Conservation (phyloP, 2,113 vertebrate species). For the Actenoides lindsayi region DNA sequence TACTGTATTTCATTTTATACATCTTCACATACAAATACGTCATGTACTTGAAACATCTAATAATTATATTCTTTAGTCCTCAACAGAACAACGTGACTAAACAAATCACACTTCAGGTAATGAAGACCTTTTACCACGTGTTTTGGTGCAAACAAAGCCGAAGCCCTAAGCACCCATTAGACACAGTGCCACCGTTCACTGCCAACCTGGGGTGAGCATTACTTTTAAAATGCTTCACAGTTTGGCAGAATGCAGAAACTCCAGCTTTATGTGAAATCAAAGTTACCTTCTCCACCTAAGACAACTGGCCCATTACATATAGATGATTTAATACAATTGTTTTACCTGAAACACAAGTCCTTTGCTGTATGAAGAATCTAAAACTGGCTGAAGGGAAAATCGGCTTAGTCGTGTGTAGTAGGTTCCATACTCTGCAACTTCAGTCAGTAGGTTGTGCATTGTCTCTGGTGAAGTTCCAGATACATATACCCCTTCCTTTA, state of each 20-base stretch:
- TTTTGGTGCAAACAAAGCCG: background rate
- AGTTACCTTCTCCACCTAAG: background rate
- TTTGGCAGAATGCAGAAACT: background rate
- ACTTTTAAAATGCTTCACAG: background rate
- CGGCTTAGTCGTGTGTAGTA: constrained; percentile 89
- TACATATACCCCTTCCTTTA: constrained; percentile 87
- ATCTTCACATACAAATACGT: background rate
- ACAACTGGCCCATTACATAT: background rate
- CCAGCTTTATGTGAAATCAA: background rate
- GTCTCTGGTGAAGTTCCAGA: constrained; percentile 93
- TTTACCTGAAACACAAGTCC: constrained; percentile 96
- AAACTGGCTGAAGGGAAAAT: constrained; percentile 88
- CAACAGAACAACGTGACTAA: background rate
- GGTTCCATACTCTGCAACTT: constrained; percentile 91
- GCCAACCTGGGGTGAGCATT: background rate
- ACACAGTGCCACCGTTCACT: background rate
- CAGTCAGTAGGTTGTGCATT: constrained; percentile 84
- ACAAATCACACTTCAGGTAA: background rate
- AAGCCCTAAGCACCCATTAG: background rate
- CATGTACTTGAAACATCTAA: background rate
- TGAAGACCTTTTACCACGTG: background rate
- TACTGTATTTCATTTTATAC: background rate
- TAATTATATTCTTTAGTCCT: background rate
- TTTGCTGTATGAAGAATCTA: constrained; percentile 78
- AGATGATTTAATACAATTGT: background rate